Evolutionary conservation across 1,140 invertebrate species (phyloP), one percentile per base, ranked within the genome.

Genomic region (Colletes gigas): DNA sequence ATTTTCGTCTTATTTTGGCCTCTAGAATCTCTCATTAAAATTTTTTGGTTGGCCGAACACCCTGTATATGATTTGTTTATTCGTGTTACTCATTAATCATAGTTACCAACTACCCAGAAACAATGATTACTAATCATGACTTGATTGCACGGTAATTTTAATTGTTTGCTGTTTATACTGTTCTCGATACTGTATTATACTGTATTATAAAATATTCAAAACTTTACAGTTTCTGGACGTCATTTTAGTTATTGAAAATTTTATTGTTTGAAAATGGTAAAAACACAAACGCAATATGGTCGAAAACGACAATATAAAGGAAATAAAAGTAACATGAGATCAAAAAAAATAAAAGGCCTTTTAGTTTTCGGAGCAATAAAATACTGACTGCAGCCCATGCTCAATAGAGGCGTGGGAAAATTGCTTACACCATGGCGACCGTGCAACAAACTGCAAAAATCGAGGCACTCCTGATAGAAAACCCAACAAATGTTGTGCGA

Each of bases 381-480:
- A 65, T 52, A 21, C 30, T 30, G 19, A 19, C 19, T 14, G 39
- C 4, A 50, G 59, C 54, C 15, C 12, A 52, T 59, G 67, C 62
- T 39, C 55, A 12, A 52, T 62, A 15, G 21, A 17, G 41, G 4
- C 44, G 14, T 10, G 44, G 12, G 14, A 62, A 47, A 70, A 70
- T 44, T 71, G 67, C 76, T 71, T 71, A 77, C 19, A 70, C 66
- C 21, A 21, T 66, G 39, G 50, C 14, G 52, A 63, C 44, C 77
- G 50, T 79, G 70, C 71, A 78, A 78, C 60, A 70, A 62, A 71
- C 76, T 62, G 76, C 60, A 41, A 57, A 79, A 79, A 79, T 73
- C 62, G 70, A 79, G 60, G 47, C 69, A 50, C 52, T 41, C 60
- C 7, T 41, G 17, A 14, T 8, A 50, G 63, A 79, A 47, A 57